Evolutionary conservation across 2,888 invertebrate genomes (phyloP), one percentile per base, ranked within the genome.

Genomic region (Pedicia rivosa): DNA sequence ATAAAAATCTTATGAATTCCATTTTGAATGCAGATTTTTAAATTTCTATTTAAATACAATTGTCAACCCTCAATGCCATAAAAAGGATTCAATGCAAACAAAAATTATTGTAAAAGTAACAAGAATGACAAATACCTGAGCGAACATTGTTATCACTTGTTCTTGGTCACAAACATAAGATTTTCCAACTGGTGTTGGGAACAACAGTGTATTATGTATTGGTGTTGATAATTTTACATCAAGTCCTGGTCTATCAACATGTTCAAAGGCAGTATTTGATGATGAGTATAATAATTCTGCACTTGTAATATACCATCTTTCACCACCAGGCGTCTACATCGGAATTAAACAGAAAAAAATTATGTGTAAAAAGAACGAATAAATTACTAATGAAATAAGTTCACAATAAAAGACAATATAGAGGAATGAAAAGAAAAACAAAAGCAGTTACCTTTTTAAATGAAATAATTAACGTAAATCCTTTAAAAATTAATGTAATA

Each of bases 131-230:
- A n/a, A 52, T 43, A 68, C 66, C 20, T 66, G 68, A 32, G 65
- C 69, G 46, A 66, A 61, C 43, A 88, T 59, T 2, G 74, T 66
- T 2, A 80, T 65, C 3, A 72, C 63, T 39, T 73, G 74, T 55
- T 79, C 82, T 36, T 73, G 71, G 29, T 68, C 68, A 53, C 90
- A 90, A 36, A 70, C 65, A 57, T 76, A 88, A 0, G 87, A 83
- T 53, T 83, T 82, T 13, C 87, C 87, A 7, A 88, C 82, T 0
- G 87, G 87, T 0, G 88, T 88, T 1, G 82, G 78, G 52, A 86
- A 86, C 42, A 84, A 61, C 57, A 80, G 69, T 5, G 73, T 65
- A 27, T 59, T 61, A 46, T 65, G 64, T 26, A 69, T 63, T 1
- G 70, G 69, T 1, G 76, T 73, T 10, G 64, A 66, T 19, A 73